Evolutionary conservation across 2,113 vertebrate genomes (phyloP), one percentile per base, ranked within the genome.

Genomic region (Dissostichus mawsoni): DNA sequence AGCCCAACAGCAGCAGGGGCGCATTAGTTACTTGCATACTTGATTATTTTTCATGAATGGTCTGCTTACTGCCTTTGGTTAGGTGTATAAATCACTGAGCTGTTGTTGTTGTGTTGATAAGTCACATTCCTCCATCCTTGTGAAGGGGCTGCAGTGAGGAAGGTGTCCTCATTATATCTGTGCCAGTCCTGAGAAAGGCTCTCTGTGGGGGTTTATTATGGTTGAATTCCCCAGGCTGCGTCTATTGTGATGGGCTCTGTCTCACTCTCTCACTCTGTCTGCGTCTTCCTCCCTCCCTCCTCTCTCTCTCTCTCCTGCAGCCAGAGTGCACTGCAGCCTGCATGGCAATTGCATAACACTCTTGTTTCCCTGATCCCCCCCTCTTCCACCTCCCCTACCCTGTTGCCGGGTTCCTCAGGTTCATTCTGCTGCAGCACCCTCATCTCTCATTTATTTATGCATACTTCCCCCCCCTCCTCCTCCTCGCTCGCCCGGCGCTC

Each of bases 291-390:
- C 36, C 5, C 7, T 7, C 7, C 6, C 36, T 8, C 36, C 33
- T 58, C 56, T 80, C 64, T 10, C 55, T 61, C 48, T 71, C 25
- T 69, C 70, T 59, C 50, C 74, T 78, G 70, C 83, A 82, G 69
- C 78, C 78, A 78, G 70, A 76, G 85, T 78, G 78, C 80, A 83
- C 87, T 89, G 86, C 92, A 90, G 90, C 75, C 84, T 92, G 90
- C 85, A 91, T 90, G 76, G 85, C 83, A 88, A 89, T 94, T 94
- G 88, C 90, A 92, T 94, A 94, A 94, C 71, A 18, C 65, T 84
- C 58, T 79, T 79, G 80, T 82, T 74, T 88, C 64, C 74, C 45
- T 76, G 63, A 74, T 16, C 6, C 69, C 20, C 47, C 74, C 33
- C 25, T 29, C 25, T 25, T 29, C 25, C 25, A 29, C 51, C 56